Evolutionary conservation across 1,140 invertebrate genomes (phyloP).

Genomic region (Nixonia krombeini): DNA sequence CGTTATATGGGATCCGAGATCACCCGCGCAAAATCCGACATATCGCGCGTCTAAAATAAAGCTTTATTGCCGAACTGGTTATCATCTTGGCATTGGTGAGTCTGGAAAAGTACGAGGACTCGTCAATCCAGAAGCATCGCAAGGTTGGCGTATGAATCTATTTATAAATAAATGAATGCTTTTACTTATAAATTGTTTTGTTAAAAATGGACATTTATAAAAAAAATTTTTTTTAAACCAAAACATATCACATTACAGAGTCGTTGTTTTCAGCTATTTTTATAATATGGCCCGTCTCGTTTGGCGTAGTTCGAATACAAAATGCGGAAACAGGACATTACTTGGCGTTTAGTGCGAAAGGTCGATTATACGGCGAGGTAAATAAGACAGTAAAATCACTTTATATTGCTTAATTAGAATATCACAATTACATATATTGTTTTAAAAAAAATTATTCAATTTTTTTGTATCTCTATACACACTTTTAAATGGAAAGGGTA

Average conservation of each 20-base stretch:
- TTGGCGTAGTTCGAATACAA: constrained; percentile 73
- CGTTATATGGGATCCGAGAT: constrained; percentile 56
- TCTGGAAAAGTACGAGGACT: constrained; percentile 73
- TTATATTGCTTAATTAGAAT: too few species aligned
- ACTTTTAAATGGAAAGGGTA: too few species aligned
- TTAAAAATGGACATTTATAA: too few species aligned
- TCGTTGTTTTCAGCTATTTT: constrained; percentile 69
- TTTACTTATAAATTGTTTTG: too few species aligned
- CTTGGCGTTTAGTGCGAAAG: constrained; percentile 76
- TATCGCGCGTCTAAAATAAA: constrained; percentile 67
- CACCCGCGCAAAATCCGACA: constrained; percentile 50
- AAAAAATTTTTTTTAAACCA: too few species aligned
- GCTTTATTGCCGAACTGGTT: constrained; percentile 74
- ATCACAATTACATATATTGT: too few species aligned
- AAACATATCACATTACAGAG: too few species aligned
- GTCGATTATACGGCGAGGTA: constrained; percentile 77
- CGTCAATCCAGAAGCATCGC: constrained; percentile 69
- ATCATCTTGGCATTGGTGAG: constrained; percentile 72
- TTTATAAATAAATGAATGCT: too few species aligned
- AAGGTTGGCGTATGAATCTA: too few species aligned
- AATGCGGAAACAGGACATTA: constrained; percentile 74
- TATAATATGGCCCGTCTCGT: constrained; percentile 71
- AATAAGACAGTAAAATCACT: constrained; percentile 14
- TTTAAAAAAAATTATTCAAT: too few species aligned
- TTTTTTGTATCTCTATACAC: neutral